These are phyloP conservation scores for Drosophila histrio DNA, from an alignment of 2,888 invertebrate genomes.

Conservation along the genomic window DNA sequence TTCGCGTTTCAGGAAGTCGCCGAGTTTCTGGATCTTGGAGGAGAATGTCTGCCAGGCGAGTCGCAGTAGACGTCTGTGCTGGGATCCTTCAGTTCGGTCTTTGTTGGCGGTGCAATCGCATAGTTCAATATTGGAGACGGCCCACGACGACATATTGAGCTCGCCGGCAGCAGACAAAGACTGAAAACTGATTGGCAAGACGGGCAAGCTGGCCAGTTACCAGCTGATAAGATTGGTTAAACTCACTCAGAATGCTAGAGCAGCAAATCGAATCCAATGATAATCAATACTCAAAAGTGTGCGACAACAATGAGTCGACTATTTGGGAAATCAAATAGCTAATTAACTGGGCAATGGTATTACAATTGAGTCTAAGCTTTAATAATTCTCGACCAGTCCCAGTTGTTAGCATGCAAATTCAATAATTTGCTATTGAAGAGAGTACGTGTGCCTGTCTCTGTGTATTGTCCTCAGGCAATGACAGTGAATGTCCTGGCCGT, in stretches of 20 bases:
- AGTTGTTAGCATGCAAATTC: constrained; percentile 16
- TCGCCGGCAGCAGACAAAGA: constrained; percentile 43
- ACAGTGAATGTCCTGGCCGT: constrained; percentile 4
- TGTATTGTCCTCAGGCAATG: constrained; percentile 4
- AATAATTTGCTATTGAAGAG: constrained; percentile 23
- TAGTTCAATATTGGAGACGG: constrained; percentile 58
- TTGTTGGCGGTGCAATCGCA: constrained; percentile 20
- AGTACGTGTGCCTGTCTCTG: neutral
- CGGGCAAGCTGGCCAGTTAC: constrained; percentile 2
- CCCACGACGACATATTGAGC: constrained; percentile 64
- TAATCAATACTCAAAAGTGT: constrained; percentile 4
- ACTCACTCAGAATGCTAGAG: neutral
- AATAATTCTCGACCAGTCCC: neutral
- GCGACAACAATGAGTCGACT: constrained; percentile 9
- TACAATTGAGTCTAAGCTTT: constrained; percentile 23
- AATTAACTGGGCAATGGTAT: constrained; percentile 42
- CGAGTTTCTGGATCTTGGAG: constrained; percentile 66
- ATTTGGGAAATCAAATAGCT: constrained; percentile 25
- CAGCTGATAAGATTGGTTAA: constrained; percentile 47
- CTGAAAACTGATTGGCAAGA: constrained; percentile 38
- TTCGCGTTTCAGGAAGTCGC: constrained; percentile 60
- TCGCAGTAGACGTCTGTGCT: constrained; percentile 47
- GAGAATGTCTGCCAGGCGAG: constrained; percentile 73
- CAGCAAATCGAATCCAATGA: neutral
- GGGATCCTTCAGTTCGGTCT: constrained; percentile 16